phyloP scores from a whole-genome alignment of 2,888 invertebrate species.

The Andricus quercusramuli region DNA sequence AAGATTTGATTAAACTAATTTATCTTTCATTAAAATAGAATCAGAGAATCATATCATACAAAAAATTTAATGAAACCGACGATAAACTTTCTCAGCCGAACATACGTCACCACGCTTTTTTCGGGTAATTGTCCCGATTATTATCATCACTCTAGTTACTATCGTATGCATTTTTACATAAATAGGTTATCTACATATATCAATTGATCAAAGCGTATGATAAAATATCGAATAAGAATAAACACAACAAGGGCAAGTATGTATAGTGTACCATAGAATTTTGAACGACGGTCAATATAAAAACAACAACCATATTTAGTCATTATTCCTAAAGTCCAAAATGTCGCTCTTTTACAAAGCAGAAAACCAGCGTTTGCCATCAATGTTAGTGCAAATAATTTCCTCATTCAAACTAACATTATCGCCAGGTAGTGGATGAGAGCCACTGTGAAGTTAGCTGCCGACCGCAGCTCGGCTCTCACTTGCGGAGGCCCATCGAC shows the following conservation, averaged over 20 bases:
- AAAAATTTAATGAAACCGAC: not conserved
- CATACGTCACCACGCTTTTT: not conserved
- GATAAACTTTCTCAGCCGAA: not conserved
- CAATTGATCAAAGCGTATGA: conserved; percentile 73
- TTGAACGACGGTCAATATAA: conserved; percentile 72
- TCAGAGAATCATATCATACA: conserved; percentile 1
- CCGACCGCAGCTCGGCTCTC: too few species aligned
- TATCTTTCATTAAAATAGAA: not conserved
- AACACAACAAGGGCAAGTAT: conserved; percentile 76
- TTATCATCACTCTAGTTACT: conserved; percentile 54
- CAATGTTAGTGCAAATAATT: not conserved
- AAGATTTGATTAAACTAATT: not conserved
- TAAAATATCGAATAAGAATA: conserved; percentile 76
- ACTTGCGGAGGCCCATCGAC: too few species aligned
- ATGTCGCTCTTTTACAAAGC: conserved; percentile 36
- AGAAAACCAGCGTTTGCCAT: conserved; percentile 36
- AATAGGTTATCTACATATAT: conserved; percentile 62
- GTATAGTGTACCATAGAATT: conserved; percentile 70
- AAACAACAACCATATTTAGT: conserved; percentile 71
- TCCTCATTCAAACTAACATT: not conserved
- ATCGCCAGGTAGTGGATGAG: not conserved
- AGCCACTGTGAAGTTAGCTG: too few species aligned
- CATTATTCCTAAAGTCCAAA: conserved; percentile 39
- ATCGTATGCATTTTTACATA: conserved; percentile 62
- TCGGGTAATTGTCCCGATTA: conserved; percentile 4